Conservation (phyloP, 2,113 vertebrate genomes). For the Psettodes erumei region DNA sequence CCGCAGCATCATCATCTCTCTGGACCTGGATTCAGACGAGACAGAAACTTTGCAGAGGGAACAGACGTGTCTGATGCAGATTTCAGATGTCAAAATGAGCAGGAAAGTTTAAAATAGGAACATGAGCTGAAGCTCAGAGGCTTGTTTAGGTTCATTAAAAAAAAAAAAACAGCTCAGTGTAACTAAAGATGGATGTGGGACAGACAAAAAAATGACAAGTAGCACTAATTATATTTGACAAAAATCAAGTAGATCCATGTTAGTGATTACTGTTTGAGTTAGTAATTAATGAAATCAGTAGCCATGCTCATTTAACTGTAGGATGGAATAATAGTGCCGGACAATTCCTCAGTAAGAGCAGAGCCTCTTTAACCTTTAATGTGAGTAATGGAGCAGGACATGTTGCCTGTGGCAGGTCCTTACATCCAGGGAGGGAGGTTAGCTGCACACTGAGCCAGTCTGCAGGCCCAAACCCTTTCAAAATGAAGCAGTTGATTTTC, state of each 20-base stretch:
- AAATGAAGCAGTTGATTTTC: conserved; percentile 10
- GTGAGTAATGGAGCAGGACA: conserved; percentile 10
- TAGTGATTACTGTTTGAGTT: conserved; percentile 26
- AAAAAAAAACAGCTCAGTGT: neutral
- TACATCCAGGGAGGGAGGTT: neutral
- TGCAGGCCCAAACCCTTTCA: conserved; percentile 11
- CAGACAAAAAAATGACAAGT: neutral
- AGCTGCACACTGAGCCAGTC: too few relatives aligned
- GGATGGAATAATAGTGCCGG: neutral
- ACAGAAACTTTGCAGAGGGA: neutral
- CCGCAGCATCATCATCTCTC: conserved; percentile 1
- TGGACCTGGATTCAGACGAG: neutral
- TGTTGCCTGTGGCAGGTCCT: conserved; percentile 19
- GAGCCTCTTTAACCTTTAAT: conserved; percentile 3
- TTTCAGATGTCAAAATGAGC: neutral
- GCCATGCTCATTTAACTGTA: conserved; percentile 40
- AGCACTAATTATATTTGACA: neutral
- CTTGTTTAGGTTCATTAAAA: neutral
- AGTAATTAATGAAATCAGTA: conserved; percentile 23
- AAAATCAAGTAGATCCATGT: neutral
- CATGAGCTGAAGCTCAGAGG: neutral
- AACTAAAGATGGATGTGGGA: neutral
- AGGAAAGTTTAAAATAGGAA: neutral
- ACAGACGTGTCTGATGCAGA: conserved; percentile 2
- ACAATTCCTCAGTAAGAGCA: too few relatives aligned